Conservation (phyloP, 2,113 vertebrate genomes). For the Pimephales promelas region DNA sequence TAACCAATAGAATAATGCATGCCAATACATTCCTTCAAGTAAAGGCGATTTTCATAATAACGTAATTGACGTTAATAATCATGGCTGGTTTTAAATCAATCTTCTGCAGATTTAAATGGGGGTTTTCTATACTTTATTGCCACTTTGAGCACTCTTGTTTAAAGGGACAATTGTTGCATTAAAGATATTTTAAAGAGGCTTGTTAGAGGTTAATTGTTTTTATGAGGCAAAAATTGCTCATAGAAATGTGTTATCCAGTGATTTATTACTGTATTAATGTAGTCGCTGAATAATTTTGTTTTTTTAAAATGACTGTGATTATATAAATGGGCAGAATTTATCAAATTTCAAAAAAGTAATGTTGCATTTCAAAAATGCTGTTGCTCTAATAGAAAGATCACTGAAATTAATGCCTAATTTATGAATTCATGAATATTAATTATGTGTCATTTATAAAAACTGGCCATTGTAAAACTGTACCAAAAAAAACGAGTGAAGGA, state of each 20-base stretch:
- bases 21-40: conserved; percentile 31
- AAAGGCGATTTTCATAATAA: conserved; percentile 47
- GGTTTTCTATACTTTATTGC: not conserved
- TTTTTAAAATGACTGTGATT: not conserved
- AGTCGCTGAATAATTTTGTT: not conserved
- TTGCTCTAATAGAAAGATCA: not conserved
- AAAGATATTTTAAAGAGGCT: conserved; percentile 5
- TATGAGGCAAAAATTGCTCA: conserved; percentile 5
- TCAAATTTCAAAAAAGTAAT: not conserved
- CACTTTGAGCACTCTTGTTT: not conserved
- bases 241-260: not conserved
- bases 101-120: not conserved
- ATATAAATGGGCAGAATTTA: not conserved
- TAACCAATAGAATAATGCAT: conserved; percentile 30
- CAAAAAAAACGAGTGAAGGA: not conserved
- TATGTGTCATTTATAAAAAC: not conserved
- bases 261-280: not conserved
- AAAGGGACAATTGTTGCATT: not conserved
- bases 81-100: conserved; percentile 25
- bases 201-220: conserved; percentile 7
- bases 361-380: not conserved
- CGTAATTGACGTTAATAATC: conserved; percentile 48
- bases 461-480: not conserved
- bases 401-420: not conserved
- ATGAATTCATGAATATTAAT: not conserved